A percentile compares a stretch with the other conserved stretches of the same genome.
phyloP scores from a whole-genome alignment of 1,140 invertebrate genomes.

The Atta texana region DNA sequence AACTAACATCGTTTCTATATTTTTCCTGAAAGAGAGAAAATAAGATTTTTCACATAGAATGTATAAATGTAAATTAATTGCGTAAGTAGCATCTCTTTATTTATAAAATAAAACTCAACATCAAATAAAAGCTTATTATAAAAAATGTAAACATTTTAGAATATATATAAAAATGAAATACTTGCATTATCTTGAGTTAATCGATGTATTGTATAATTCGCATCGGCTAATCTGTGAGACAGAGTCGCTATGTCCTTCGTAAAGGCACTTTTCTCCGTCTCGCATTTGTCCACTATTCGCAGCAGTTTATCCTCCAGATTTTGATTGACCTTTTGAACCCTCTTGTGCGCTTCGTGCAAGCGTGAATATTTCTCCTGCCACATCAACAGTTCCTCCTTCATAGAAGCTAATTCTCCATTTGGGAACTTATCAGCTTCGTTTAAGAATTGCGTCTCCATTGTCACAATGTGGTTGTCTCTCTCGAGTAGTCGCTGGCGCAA shows the following conservation, averaged over 20 bases:
- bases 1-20: constrained; percentile 97
- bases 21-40: constrained; percentile 91
- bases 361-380: constrained; percentile 96
- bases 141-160: neutral
- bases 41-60: neutral
- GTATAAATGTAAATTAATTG: constrained; percentile 1
- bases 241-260: constrained; percentile 95
- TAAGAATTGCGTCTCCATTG: constrained; percentile 94
- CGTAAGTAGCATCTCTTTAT: neutral
- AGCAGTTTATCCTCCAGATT: constrained; percentile 97
- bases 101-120: constrained; percentile 1
- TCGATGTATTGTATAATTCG: constrained; percentile 94
- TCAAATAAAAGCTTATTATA: neutral
- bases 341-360: constrained; percentile 96
- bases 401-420: constrained; percentile 90
- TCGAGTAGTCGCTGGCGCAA: constrained; percentile 93
- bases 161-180: constrained; percentile 60
- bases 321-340: constrained; percentile 98
- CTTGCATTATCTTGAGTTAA: constrained; percentile 97
- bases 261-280: constrained; percentile 95
- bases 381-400: constrained; percentile 94
- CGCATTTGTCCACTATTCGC: constrained; percentile 96
- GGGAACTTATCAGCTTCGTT: constrained; percentile 92
- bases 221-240: constrained; percentile 95
- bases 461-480: constrained; percentile 93